phyloP scores from a whole-genome alignment of 2,888 invertebrate genomes.

The Agrotis puta region DNA sequence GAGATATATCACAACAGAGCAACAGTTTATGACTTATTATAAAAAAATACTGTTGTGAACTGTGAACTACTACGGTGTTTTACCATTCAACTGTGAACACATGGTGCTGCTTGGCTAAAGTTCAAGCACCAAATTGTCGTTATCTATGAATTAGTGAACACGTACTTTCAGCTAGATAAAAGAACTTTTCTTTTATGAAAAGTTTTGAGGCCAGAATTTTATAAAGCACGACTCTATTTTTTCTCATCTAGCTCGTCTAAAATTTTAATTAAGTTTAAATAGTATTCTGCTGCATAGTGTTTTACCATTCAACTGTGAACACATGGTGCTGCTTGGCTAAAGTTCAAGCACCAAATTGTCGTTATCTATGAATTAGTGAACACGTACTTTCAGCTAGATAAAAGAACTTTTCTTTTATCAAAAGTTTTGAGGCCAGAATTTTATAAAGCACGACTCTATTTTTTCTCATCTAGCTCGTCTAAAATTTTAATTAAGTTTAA shows the following conservation, averaged over 20 bases:
- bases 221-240: neutral
- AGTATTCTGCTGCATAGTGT: constrained; percentile 9
- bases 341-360: constrained; percentile 35
- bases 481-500: constrained; percentile 5
- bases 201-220: constrained; percentile 3
- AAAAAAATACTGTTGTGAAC: no score
- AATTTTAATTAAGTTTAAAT: constrained; percentile 14
- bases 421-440: constrained; percentile 5
- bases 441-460: neutral
- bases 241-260: neutral
- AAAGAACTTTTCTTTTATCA: neutral
- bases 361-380: constrained; percentile 22
- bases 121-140: constrained; percentile 35
- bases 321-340: constrained; percentile 29
- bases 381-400: neutral
- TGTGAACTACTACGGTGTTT: neutral
- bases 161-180: neutral
- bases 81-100: constrained; percentile 17
- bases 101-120: constrained; percentile 24
- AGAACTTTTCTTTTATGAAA: constrained; percentile 1
- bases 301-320: constrained; percentile 14
- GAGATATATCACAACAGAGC: neutral
- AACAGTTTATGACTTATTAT: neutral
- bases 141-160: constrained; percentile 21
- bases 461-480: neutral